Conservation (phyloP, 2,888 invertebrate species). For the Limnephilus lunatus region DNA sequence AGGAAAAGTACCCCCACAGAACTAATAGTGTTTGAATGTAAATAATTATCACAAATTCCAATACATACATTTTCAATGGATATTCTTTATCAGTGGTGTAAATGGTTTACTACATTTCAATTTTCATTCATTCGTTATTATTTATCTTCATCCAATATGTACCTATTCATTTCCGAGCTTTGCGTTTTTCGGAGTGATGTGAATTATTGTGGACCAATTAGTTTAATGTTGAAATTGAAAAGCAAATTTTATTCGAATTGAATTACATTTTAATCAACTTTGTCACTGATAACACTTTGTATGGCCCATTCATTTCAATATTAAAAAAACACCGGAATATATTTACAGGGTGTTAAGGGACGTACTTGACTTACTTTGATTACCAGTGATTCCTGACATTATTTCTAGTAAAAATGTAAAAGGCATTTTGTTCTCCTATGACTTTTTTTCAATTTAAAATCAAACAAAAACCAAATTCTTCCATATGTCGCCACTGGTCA, state of each 20-base stretch:
- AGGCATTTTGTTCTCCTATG: too few relatives aligned
- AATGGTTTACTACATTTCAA: not conserved
- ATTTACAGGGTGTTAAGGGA: too few relatives aligned
- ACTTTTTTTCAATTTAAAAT: too few relatives aligned
- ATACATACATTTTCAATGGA: not conserved
- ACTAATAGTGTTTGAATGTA: too few relatives aligned
- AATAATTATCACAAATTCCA: too few relatives aligned
- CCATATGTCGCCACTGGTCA: too few relatives aligned
- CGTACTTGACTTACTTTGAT: too few relatives aligned
- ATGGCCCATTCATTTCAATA: not conserved
- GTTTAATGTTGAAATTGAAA: not conserved
- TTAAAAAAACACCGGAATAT: too few relatives aligned
- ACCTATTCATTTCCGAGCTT: not conserved
- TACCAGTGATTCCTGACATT: too few relatives aligned
- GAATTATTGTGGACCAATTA: not conserved
- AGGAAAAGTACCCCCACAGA: too few relatives aligned
- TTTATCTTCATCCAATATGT: not conserved
- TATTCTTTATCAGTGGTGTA: not conserved
- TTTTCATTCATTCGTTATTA: not conserved
- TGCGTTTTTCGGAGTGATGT: not conserved
- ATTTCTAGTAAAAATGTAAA: too few relatives aligned
- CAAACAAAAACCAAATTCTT: too few relatives aligned
- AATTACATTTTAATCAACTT: not conserved
- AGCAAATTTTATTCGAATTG: not conserved
- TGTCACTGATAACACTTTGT: not conserved